These are phyloP conservation scores for Amniataba percoides DNA, from an alignment of 2,797 vertebrate species.

Conservation along the genomic window DNA sequence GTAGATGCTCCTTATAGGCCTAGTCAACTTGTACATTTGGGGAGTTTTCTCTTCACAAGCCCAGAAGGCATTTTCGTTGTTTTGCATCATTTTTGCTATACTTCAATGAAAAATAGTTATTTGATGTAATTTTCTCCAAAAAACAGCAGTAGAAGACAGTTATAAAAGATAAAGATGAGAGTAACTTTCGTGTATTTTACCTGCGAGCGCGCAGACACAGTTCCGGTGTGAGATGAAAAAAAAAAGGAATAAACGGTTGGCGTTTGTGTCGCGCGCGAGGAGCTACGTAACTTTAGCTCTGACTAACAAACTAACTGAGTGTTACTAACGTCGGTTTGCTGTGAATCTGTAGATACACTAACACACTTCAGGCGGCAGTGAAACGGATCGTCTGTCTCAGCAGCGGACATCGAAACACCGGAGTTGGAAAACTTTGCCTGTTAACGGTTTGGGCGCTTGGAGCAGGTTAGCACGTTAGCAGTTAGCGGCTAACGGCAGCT, in stretches of 20 bases:
- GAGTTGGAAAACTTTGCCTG: no score
- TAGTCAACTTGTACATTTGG: no score
- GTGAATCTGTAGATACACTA: not conserved
- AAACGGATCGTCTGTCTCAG: not conserved
- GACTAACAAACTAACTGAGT: not conserved
- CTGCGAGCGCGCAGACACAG: not conserved
- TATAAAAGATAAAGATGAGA: no score
- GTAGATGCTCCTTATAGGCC: no score
- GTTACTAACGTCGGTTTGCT: not conserved
- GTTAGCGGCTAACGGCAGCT: no score
- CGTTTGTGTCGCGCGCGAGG: not conserved
- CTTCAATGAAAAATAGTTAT: not conserved
- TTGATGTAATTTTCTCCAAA: not conserved
- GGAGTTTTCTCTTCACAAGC: no score
- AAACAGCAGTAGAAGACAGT: not conserved
- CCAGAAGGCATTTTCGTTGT: no score
- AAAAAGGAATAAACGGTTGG: not conserved
- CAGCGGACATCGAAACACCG: not conserved
- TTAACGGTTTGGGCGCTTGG: not conserved
- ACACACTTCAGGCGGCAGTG: not conserved
- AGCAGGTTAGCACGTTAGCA: not conserved
- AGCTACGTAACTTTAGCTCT: not conserved
- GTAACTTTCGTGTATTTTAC: not conserved
- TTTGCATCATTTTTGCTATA: not conserved
- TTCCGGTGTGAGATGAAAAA: constrained; percentile 22